Percentiles rank a stretch among this genome's conserved stretches.
Conservation (phyloP, 1,140 invertebrate species). For the Hestina assimilis region DNA sequence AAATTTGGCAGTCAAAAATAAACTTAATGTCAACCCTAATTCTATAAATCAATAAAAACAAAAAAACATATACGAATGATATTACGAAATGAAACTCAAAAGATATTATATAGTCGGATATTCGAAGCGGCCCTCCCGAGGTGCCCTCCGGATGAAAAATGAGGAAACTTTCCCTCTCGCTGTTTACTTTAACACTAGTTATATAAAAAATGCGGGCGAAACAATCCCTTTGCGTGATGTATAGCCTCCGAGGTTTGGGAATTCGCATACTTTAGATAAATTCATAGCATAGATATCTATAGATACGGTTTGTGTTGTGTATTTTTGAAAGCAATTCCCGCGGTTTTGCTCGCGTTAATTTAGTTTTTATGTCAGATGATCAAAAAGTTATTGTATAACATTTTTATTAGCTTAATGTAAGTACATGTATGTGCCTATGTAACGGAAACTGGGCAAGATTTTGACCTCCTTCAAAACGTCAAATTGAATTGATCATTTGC, state of each 20-base stretch:
- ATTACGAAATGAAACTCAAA: conserved; percentile 54
- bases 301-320: too few species aligned
- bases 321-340: too few species aligned
- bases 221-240: conserved; percentile 40
- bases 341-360: too few species aligned
- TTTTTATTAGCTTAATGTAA: too few species aligned
- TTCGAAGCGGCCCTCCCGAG: conserved; percentile 50
- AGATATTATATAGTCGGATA: conserved; percentile 60
- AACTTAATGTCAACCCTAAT: not conserved
- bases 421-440: too few species aligned
- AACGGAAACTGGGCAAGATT: too few species aligned
- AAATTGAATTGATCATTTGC: too few species aligned
- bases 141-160: conserved; percentile 61
- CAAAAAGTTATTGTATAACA: too few species aligned
- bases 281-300: not conserved
- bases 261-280: conserved; percentile 7
- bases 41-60: not conserved
- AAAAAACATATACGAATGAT: conserved; percentile 11
- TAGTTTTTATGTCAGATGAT: too few species aligned
- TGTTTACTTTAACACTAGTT: conserved; percentile 72
- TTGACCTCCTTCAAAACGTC: too few species aligned
- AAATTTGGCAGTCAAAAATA: too few species aligned
- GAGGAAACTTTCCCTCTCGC: conserved; percentile 68
- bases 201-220: conserved; percentile 48
- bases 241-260: conserved; percentile 19